Conservation (phyloP, 2,888 invertebrate genomes). For the Diachrysia chrysitis region DNA sequence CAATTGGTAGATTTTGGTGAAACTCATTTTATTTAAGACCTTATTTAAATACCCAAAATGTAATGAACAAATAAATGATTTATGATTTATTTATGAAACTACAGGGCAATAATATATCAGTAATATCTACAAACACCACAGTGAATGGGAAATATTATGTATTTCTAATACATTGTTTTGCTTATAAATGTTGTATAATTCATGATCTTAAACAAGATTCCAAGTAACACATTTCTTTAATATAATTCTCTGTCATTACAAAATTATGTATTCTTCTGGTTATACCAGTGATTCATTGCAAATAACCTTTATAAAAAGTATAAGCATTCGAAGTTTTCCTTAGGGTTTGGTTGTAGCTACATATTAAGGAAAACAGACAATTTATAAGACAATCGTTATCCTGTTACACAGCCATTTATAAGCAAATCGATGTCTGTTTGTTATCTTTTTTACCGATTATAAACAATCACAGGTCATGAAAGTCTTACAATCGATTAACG, state of each 20-base stretch:
- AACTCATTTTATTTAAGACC: too few relatives aligned
- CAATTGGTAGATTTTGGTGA: too few relatives aligned
- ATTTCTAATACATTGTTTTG: background rate
- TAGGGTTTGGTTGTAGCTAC: slow-evolving; percentile 34
- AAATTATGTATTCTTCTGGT: background rate
- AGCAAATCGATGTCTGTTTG: slow-evolving; percentile 18
- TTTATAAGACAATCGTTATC: slow-evolving; percentile 23
- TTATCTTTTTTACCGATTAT: slow-evolving; percentile 12
- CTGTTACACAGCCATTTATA: slow-evolving; percentile 12
- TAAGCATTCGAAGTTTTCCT: slow-evolving; percentile 12
- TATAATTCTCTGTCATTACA: background rate
- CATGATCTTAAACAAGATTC: background rate
- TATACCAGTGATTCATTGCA: slow-evolving; percentile 1
- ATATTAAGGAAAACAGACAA: slow-evolving; percentile 34
- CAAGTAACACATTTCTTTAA: background rate
- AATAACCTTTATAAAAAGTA: background rate
- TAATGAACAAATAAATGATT: too few relatives aligned
- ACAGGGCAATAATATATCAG: too few relatives aligned
- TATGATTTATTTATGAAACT: too few relatives aligned
- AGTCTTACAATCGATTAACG: slow-evolving; percentile 2
- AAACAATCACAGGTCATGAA: slow-evolving; percentile 4
- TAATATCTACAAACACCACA: background rate
- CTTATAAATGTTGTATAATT: background rate
- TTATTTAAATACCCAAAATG: too few relatives aligned
- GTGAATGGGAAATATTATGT: background rate